phyloP scores from a whole-genome alignment of 2,888 invertebrate species.

The Salpingus planirostris region DNA sequence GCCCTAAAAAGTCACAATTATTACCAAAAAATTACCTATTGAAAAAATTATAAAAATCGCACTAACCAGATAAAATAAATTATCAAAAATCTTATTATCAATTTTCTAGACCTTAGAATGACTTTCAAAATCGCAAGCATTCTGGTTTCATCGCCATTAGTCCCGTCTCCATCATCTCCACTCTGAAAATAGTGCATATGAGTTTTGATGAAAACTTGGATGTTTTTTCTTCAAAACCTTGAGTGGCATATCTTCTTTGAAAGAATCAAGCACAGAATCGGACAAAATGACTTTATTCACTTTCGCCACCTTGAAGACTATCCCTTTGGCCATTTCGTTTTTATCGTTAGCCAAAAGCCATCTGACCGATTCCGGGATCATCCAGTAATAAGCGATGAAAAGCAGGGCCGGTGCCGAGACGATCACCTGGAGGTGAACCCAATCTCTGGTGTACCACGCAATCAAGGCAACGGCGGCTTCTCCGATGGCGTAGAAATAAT shows the following conservation, averaged over 20 bases:
- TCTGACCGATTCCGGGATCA: constrained; percentile 55
- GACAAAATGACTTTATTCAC: constrained; percentile 47
- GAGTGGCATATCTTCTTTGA: constrained; percentile 29
- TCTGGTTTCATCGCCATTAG: constrained; percentile 28
- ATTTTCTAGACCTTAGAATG: constrained; percentile 40
- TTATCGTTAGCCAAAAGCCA: constrained; percentile 54
- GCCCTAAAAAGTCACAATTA: constrained; percentile 38
- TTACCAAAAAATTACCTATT: constrained; percentile 12
- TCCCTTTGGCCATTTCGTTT: constrained; percentile 45
- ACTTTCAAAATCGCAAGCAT: constrained; percentile 40
- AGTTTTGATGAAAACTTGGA: constrained; percentile 10
- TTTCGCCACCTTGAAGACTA: constrained; percentile 49
- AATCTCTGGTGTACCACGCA: constrained; percentile 51
- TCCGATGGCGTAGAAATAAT: constrained; percentile 57
- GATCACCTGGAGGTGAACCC: constrained; percentile 49
- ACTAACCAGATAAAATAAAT: constrained; percentile 45
- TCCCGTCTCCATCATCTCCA: constrained; percentile 6
- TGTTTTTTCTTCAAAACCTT: constrained; percentile 7
- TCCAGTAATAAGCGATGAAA: constrained; percentile 52
- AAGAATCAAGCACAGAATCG: constrained; percentile 38
- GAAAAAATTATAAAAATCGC: constrained; percentile 1
- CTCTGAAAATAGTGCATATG: constrained; percentile 7
- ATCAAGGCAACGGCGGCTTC: constrained; percentile 52
- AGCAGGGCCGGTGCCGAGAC: constrained; percentile 53
- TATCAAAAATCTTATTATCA: constrained; percentile 42